phyloP scores from a whole-genome alignment of 2,888 invertebrate species.

The Heterodera filipjevi region DNA sequence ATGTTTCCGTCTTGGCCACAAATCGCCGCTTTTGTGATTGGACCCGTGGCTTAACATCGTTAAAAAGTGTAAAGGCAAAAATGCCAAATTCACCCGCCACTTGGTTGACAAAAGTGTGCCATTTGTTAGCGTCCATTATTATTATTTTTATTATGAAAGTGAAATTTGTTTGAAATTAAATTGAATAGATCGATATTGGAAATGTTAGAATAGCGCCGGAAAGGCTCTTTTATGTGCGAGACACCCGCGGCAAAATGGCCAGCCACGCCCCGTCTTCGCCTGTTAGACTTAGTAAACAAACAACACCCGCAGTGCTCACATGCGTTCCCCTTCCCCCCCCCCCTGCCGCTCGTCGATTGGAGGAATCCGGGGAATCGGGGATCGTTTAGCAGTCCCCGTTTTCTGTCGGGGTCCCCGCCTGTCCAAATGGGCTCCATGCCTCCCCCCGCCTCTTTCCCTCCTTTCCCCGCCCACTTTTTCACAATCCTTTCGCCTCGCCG shows the following conservation, averaged over 20 bases:
- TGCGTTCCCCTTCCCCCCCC: no score
- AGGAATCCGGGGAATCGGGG: background rate
- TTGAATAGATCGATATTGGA: background rate
- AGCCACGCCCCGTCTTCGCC: background rate
- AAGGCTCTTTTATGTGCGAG: background rate
- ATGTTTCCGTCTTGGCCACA: conserved; percentile 59
- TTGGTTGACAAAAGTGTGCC: conserved; percentile 8
- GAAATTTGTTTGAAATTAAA: background rate
- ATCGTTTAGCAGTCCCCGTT: background rate
- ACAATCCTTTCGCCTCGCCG: background rate
- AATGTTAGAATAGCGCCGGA: background rate
- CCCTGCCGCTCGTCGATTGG: background rate
- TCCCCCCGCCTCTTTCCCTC: background rate
- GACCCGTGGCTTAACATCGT: conserved; percentile 43
- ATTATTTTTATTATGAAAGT: background rate
- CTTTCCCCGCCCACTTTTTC: background rate
- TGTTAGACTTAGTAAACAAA: background rate
- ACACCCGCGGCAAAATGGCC: background rate
- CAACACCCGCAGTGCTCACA: background rate
- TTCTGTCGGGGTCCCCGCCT: background rate
- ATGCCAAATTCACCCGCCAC: conserved; percentile 2
- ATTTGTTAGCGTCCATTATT: background rate
- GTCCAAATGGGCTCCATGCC: background rate
- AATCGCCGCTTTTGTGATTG: conserved; percentile 62
- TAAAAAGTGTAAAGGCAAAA: background rate